These are phyloP conservation scores for Heliconius aoede DNA, from an alignment of 2,888 invertebrate species.

Conservation along the genomic window DNA sequence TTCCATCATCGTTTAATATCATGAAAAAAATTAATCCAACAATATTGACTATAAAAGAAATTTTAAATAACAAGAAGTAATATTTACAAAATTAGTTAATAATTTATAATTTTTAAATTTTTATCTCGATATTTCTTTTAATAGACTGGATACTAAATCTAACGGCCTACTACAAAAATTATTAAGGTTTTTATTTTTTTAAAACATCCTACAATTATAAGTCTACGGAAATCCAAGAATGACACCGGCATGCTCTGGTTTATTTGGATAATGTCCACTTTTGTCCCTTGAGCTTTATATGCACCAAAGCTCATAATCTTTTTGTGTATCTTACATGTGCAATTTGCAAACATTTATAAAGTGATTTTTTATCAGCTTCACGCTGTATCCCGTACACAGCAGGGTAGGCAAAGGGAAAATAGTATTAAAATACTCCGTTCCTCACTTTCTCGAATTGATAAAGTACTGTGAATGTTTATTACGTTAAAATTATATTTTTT, in stretches of 20 bases:
- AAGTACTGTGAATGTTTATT: neutral
- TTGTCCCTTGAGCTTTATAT: conserved; percentile 59
- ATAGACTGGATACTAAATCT: no score
- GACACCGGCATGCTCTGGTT: conserved; percentile 55
- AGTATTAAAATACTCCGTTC: no score
- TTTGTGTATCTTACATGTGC: conserved; percentile 46
- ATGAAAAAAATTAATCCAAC: neutral
- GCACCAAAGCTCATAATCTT: conserved; percentile 53
- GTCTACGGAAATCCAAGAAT: conserved; percentile 54
- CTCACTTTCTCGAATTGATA: no score
- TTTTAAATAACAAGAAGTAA: neutral
- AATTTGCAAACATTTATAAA: neutral
- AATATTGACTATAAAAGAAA: neutral
- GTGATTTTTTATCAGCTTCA: no score
- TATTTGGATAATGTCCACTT: conserved; percentile 60
- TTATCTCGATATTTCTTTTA: neutral
- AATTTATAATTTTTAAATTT: no score
- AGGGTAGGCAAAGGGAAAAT: no score
- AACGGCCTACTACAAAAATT: neutral
- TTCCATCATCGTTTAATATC: neutral
- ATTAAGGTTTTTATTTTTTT: neutral
- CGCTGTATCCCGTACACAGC: no score
- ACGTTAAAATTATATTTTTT: neutral
- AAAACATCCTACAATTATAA: neutral
- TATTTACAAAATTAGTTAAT: neutral